Evolutionary conservation across 2,888 invertebrate genomes (phyloP).

Genomic region (Myopa tessellatipennis): DNA sequence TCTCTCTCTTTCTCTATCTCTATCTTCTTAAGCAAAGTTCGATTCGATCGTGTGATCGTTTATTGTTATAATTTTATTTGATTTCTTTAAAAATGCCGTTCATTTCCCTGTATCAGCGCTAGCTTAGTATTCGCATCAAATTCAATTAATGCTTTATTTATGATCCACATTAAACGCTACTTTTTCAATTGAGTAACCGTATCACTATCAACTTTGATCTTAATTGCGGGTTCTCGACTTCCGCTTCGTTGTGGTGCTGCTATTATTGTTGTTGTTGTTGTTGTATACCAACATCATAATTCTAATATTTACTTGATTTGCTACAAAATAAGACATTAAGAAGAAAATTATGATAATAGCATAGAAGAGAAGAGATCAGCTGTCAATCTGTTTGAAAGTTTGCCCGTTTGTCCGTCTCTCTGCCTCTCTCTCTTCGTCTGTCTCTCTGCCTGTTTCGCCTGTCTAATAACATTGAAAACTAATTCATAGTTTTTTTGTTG

Average conservation of each 20-base stretch:
- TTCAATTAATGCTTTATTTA: not conserved
- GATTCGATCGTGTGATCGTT: no score
- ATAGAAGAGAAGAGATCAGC: constrained; percentile 4
- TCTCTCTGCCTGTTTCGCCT: not conserved
- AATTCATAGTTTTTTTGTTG: no score
- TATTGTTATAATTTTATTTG: no score
- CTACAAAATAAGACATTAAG: constrained; percentile 32
- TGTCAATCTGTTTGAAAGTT: constrained; percentile 11
- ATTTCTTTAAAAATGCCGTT: no score
- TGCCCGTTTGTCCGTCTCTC: not conserved
- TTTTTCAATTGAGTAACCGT: constrained; percentile 18
- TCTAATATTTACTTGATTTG: constrained; percentile 34
- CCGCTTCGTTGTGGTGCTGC: not conserved
- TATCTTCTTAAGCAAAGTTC: no score
- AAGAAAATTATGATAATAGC: constrained; percentile 23
- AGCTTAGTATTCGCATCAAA: not conserved
- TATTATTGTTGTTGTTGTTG: constrained; percentile 32
- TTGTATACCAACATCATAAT: constrained; percentile 33
- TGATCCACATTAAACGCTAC: not conserved
- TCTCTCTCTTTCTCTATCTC: no score
- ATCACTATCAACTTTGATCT: constrained; percentile 14
- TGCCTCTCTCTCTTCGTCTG: not conserved
- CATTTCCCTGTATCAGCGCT: not conserved
- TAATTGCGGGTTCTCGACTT: constrained; percentile 15
- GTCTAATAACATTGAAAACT: not conserved